phyloP scores from a whole-genome alignment of 1,140 invertebrate species.

The Apis mellifera region DNA sequence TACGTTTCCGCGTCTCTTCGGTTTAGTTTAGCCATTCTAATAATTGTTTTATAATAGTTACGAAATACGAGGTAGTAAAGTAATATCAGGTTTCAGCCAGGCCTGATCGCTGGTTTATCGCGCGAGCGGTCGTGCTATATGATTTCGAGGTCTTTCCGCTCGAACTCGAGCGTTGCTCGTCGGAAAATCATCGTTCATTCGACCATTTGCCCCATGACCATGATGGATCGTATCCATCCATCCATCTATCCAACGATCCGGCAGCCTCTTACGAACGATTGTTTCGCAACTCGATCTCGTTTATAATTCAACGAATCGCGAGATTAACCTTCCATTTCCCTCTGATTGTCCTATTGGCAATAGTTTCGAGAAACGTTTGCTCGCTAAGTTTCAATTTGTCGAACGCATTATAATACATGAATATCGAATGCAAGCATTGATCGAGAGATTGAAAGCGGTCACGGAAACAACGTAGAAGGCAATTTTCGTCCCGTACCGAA shows the following conservation, averaged over 20 bases:
- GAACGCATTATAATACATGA: not conserved
- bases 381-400: constrained; percentile 10
- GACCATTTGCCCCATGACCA: not conserved
- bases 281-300: not conserved
- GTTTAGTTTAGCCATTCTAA: constrained; percentile 1
- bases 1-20: constrained; percentile 45
- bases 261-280: not conserved
- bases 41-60: constrained; percentile 41
- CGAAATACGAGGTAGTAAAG: constrained; percentile 9
- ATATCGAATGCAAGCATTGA: not conserved
- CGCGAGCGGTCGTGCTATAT: not conserved
- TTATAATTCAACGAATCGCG: not conserved
- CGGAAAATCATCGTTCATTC: constrained; percentile 20
- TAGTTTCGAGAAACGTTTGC: no score
- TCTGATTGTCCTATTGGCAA: no score
- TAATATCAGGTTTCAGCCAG: constrained; percentile 1
- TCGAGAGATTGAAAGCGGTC: not conserved
- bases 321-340: not conserved
- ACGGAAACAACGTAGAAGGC: not conserved
- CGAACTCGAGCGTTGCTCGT: not conserved
- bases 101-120: constrained; percentile 13
- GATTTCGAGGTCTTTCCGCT: constrained; percentile 27
- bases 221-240: constrained; percentile 8
- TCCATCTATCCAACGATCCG: no score
- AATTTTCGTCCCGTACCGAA: constrained; percentile 28